A percentile compares a stretch with the other conserved stretches of the same genome.
phyloP scores from a whole-genome alignment of 2,888 invertebrate genomes.

The Hirtodrosophila confusa region DNA sequence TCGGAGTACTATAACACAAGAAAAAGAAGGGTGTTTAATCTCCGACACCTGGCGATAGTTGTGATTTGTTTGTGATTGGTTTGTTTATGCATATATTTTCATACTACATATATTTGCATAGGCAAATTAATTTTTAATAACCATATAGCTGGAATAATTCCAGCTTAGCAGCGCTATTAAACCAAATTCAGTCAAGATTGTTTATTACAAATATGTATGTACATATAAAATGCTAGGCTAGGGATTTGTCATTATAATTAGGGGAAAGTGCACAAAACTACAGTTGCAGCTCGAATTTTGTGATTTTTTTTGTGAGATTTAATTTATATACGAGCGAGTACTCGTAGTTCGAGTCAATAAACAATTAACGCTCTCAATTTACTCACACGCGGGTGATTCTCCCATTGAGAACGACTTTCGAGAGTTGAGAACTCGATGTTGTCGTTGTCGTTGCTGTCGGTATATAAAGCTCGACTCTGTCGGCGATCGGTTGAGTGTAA shows the following conservation, averaged over 20 bases:
- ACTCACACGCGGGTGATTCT: background rate
- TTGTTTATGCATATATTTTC: background rate
- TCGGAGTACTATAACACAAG: too few relatives aligned
- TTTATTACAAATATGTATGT: background rate
- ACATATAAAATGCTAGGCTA: slow-evolving; percentile 3
- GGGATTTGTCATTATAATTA: slow-evolving; percentile 31
- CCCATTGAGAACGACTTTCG: slow-evolving; percentile 35
- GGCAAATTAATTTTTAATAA: slow-evolving; percentile 27
- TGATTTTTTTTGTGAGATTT: slow-evolving; percentile 35
- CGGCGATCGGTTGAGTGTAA: slow-evolving; percentile 29
- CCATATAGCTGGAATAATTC: slow-evolving; percentile 32
- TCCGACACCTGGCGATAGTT: background rate
- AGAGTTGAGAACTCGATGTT: background rate
- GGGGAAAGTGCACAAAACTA: slow-evolving; percentile 46
- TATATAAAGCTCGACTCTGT: slow-evolving; percentile 40
- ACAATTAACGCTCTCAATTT: slow-evolving; percentile 8
- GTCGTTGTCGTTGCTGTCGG: background rate
- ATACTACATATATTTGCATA: slow-evolving; percentile 9
- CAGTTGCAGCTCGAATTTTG: slow-evolving; percentile 29
- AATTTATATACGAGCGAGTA: slow-evolving; percentile 30
- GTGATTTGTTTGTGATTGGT: too few relatives aligned
- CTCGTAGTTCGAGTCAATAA: slow-evolving; percentile 1
- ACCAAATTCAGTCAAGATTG: slow-evolving; percentile 5
- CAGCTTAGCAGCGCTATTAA: slow-evolving; percentile 13
- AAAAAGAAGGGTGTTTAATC: background rate